These are phyloP conservation scores for Sula dactylatra DNA, from an alignment of 2,113 vertebrate genomes.

Conservation along the genomic window DNA sequence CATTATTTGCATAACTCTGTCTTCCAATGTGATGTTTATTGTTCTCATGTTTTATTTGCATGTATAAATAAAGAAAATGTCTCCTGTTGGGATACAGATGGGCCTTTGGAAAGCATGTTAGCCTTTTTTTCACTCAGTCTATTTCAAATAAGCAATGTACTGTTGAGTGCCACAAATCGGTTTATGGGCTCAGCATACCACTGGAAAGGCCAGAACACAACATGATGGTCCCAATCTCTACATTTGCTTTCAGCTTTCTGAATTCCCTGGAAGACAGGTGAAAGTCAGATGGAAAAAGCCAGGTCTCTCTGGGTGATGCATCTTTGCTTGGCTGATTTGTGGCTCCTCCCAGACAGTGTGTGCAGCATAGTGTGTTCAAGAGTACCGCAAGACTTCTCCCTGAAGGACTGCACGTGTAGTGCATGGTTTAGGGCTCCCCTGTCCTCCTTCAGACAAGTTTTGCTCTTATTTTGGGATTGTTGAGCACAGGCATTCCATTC, in stretches of 20 bases:
- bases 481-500: not conserved
- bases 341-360: not conserved
- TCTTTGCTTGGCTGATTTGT: not conserved
- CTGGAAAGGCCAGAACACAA: not conserved
- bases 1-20: not conserved
- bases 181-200: not conserved
- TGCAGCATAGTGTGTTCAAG: not conserved
- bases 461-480: not conserved
- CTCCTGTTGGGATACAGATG: not conserved
- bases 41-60: not conserved
- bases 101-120: not conserved
- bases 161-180: not conserved
- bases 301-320: rapidly evolving
- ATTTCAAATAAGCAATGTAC: not conserved
- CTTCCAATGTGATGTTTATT: not conserved
- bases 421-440: not conserved
- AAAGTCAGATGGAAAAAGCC: not conserved
- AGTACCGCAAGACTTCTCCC: not conserved
- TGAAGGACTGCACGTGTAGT: not conserved
- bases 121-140: not conserved
- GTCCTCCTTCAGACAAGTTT: not conserved
- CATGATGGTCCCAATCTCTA: not conserved
- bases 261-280: not conserved
- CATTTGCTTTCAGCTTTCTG: not conserved
- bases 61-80: not conserved